phyloP scores from a whole-genome alignment of 2,113 vertebrate species.

The Sebastes fasciatus region DNA sequence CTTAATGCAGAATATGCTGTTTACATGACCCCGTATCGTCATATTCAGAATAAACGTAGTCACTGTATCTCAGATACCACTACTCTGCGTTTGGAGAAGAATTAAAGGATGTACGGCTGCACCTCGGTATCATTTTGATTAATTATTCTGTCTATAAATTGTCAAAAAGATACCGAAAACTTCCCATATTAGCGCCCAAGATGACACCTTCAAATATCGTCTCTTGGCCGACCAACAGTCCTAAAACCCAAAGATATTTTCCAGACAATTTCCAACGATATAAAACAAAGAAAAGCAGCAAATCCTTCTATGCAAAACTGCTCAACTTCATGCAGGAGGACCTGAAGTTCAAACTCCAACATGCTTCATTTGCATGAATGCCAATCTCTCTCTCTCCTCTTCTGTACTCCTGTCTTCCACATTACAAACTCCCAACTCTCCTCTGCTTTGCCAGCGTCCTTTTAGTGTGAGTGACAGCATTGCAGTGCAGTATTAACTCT shows the following conservation, averaged over 20 bases:
- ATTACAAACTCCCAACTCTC: neutral
- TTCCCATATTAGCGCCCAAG: neutral
- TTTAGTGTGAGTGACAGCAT: neutral
- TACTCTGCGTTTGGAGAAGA: neutral
- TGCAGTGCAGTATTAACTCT: neutral
- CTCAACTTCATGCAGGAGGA: neutral
- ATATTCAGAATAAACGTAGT: no score
- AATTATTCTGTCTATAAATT: neutral
- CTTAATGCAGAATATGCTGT: no score
- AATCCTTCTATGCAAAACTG: neutral
- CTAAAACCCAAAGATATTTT: neutral
- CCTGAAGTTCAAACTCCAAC: neutral
- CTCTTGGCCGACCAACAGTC: neutral
- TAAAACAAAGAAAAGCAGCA: neutral
- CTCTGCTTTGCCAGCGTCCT: neutral
- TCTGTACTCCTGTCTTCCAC: no score
- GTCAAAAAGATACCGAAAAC: neutral
- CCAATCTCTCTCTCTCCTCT: neutral
- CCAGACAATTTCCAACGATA: neutral
- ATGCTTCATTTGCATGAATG: neutral
- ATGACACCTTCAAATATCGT: neutral
- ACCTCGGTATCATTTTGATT: neutral
- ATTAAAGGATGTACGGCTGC: neutral
- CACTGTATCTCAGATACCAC: neutral
- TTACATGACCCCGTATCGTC: no score